These are phyloP conservation scores for Toxostoma redivivum DNA, from an alignment of 2,113 vertebrate species.

Conservation along the genomic window DNA sequence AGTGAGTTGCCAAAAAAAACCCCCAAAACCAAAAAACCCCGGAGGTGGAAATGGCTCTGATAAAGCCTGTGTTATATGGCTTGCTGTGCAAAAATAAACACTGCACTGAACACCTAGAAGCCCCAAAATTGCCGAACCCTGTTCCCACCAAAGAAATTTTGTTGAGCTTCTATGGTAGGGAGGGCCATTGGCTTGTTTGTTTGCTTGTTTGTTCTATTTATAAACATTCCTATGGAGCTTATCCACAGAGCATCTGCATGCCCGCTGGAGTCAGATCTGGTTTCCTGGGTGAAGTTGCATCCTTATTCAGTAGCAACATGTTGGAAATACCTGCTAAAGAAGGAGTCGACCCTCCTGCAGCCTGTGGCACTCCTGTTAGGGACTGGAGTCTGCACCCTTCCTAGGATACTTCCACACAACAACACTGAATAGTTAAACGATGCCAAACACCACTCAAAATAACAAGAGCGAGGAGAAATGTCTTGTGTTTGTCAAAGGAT, in stretches of 20 bases:
- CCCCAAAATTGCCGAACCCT: accelerated
- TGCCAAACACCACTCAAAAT: not conserved
- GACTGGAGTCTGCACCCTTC: not conserved
- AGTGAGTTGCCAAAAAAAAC: not conserved
- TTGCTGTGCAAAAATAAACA: not conserved
- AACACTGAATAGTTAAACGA: not conserved
- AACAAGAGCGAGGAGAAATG: not conserved
- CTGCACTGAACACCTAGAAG: not conserved
- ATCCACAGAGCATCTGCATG: not conserved
- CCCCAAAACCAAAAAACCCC: not conserved
- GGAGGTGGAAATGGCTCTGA: not conserved
- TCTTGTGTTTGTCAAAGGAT: conserved; percentile 25
- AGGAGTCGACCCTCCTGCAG: not conserved
- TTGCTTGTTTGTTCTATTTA: conserved; percentile 23
- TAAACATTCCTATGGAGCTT: not conserved
- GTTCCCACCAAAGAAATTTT: not conserved
- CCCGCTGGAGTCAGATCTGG: not conserved
- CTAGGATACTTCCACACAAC: not conserved
- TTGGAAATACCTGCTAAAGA: not conserved
- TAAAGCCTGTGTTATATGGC: not conserved
- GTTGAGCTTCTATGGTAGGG: not conserved
- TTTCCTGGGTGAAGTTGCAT: not conserved
- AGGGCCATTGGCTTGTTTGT: not conserved
- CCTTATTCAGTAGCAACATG: not conserved
- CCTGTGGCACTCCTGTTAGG: not conserved